A percentile compares a stretch with the other conserved stretches of the same genome.
These are phyloP conservation scores for Hyaena hyaena DNA, from an alignment of 2,113 vertebrate genomes.

Conservation along the genomic window DNA sequence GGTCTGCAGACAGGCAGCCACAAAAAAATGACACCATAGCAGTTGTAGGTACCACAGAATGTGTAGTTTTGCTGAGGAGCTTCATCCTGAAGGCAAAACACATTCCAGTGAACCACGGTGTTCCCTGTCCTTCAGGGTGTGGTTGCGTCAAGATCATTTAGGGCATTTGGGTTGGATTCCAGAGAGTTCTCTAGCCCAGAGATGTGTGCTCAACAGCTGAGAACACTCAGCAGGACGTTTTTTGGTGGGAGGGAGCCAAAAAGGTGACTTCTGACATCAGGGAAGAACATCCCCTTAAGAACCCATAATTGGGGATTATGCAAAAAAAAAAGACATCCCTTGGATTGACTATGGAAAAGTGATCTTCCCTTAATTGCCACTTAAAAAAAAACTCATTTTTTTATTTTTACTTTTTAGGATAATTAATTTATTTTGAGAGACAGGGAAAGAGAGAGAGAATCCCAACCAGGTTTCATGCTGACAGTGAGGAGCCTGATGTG, in stretches of 20 bases:
- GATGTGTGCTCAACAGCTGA: rapidly evolving
- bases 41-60: background rate
- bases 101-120: background rate
- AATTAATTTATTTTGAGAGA: no score
- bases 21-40: background rate
- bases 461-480: no score
- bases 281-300: background rate
- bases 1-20: background rate
- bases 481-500: no score
- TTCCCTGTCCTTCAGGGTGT: background rate
- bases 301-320: background rate
- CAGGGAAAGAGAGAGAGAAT: no score
- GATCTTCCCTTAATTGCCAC: background rate
- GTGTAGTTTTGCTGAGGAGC: background rate
- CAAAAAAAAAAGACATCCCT: background rate
- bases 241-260: rapidly evolving
- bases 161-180: background rate
- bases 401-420: no score
- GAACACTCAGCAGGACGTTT: background rate
- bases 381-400: no score
- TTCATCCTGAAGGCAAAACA: background rate
- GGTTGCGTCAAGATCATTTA: background rate
- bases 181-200: background rate
- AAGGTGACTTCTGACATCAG: background rate
- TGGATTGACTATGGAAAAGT: background rate